These are phyloP conservation scores for Plebejus melissa DNA, from an alignment of 2,888 invertebrate species.

Conservation along the genomic window DNA sequence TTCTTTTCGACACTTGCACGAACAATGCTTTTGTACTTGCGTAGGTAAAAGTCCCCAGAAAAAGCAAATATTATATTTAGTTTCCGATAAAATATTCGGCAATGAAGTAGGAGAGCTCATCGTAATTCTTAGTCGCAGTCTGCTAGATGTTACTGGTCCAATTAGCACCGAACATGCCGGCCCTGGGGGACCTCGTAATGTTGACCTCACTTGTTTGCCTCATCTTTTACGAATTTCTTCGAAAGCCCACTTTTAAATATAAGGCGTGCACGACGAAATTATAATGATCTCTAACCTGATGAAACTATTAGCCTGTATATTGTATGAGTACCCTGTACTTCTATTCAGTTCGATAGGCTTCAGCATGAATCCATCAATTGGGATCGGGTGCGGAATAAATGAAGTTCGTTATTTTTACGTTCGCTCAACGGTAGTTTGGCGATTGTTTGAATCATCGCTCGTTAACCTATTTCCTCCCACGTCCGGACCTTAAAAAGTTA, in stretches of 20 bases:
- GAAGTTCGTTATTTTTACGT: constrained; percentile 24
- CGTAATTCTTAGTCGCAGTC: constrained; percentile 10
- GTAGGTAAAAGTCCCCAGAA: no score
- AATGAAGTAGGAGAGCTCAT: neutral
- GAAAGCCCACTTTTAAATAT: neutral
- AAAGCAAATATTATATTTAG: no score
- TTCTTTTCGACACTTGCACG: no score
- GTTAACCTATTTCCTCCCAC: constrained; percentile 63
- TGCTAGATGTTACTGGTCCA: neutral
- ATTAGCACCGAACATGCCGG: constrained; percentile 4
- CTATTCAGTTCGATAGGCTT: neutral
- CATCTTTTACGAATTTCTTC: constrained; percentile 1
- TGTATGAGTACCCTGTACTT: neutral
- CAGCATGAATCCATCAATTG: constrained; percentile 1
- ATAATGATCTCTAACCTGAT: neutral
- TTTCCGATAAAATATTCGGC: neutral
- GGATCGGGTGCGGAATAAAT: constrained; percentile 26
- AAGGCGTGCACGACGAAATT: neutral
- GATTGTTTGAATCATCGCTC: constrained; percentile 55
- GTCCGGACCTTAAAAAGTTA: constrained; percentile 34
- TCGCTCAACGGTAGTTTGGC: constrained; percentile 32
- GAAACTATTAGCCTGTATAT: neutral
- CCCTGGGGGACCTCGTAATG: neutral
- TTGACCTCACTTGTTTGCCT: constrained; percentile 12
- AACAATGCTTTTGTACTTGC: no score